These are phyloP conservation scores for Drosophila silvestris DNA, from an alignment of 2,888 invertebrate species.

Conservation along the genomic window DNA sequence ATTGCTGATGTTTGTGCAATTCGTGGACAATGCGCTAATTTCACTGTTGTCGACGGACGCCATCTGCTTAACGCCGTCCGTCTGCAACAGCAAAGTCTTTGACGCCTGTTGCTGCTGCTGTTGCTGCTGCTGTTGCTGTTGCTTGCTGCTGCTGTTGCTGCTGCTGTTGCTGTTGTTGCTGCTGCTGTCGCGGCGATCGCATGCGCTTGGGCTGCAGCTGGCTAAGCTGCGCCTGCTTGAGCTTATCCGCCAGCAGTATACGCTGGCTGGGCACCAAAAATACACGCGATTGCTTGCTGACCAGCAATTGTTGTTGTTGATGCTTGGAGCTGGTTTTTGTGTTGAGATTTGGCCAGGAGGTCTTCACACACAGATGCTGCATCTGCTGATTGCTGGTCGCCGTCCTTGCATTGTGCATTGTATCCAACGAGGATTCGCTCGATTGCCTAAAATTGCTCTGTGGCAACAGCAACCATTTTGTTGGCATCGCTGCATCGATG, in stretches of 20 bases:
- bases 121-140: neutral
- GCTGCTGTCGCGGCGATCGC: neutral
- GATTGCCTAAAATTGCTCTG: slow-evolving; percentile 36
- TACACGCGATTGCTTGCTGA: slow-evolving; percentile 4
- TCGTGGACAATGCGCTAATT: neutral
- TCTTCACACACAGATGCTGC: slow-evolving; percentile 1
- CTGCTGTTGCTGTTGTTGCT: neutral
- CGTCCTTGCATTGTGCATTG: neutral
- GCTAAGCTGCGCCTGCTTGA: slow-evolving; percentile 30
- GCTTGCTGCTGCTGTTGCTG: neutral
- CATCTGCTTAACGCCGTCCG: slow-evolving; percentile 25
- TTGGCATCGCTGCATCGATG: neutral
- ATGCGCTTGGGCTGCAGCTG: slow-evolving; percentile 12
- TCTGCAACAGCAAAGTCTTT: slow-evolving; percentile 32
- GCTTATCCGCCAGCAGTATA: slow-evolving; percentile 23
- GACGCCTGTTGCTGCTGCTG: slow-evolving; percentile 1
- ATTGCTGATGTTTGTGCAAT: neutral
- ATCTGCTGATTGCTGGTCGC: neutral
- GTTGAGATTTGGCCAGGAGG: slow-evolving; percentile 9
- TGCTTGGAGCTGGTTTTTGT: neutral
- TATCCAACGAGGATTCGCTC: slow-evolving; percentile 52
- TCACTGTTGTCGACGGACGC: slow-evolving; percentile 43
- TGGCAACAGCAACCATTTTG: slow-evolving; percentile 60
- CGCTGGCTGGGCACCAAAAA: slow-evolving; percentile 41
- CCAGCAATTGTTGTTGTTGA: neutral